A percentile compares a stretch with the other conserved stretches of the same genome.
Evolutionary conservation across 2,888 invertebrate species (phyloP).

Genomic region (Athetis lepigone): DNA sequence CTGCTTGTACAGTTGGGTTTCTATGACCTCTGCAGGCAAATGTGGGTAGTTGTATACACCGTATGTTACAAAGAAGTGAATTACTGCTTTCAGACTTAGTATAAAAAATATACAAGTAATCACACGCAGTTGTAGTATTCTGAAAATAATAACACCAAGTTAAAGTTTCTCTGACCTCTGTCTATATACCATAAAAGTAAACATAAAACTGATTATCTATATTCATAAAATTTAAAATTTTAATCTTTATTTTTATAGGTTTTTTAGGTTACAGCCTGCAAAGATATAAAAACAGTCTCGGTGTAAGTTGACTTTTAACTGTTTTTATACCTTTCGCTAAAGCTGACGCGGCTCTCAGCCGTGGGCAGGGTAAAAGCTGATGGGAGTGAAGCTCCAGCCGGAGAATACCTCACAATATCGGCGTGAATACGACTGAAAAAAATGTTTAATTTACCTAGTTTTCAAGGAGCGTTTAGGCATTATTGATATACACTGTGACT

Average conservation of each 20-base stretch:
- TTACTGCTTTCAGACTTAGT: conserved; percentile 38
- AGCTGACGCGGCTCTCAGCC: background rate
- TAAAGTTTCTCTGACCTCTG: background rate
- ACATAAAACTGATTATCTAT: no score
- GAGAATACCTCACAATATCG: background rate
- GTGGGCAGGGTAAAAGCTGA: background rate
- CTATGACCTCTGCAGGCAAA: conserved; percentile 48
- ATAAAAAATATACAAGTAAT: conserved; percentile 65
- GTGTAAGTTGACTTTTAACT: no score
- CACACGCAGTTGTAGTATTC: conserved; percentile 71
- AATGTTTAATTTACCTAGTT: conserved; percentile 56
- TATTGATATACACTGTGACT: conserved; percentile 34
- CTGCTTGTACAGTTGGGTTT: conserved; percentile 41
- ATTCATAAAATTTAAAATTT: no score
- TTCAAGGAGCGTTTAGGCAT: conserved; percentile 77
- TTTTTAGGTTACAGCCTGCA: no score
- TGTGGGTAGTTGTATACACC: conserved; percentile 53
- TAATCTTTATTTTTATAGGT: no score
- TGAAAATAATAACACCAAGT: conserved; percentile 37
- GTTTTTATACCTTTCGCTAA: no score
- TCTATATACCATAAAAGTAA: no score
- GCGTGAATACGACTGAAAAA: background rate
- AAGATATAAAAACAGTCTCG: no score
- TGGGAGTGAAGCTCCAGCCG: no score
- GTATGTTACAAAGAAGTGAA: conserved; percentile 32